Percentiles rank a stretch among this genome's conserved stretches.
Conservation (phyloP, 2,797 vertebrate species). For the Hafferia zeledoni region DNA sequence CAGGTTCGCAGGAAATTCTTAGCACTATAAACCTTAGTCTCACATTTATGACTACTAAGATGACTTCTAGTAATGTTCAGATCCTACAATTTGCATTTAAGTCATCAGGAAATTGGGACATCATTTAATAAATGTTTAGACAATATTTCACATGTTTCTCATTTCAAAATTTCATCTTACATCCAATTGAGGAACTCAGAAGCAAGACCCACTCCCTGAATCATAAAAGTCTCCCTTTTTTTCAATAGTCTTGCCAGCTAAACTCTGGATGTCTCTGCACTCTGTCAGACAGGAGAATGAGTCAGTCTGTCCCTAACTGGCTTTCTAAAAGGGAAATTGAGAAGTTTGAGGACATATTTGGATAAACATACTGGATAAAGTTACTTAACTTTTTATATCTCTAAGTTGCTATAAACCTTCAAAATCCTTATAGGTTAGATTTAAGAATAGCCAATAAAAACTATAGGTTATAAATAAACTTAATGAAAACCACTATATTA, state of each 20-base stretch:
- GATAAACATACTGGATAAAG: conserved; percentile 71
- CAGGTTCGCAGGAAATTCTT: background rate
- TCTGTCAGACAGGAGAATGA: conserved; percentile 63
- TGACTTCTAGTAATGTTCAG: background rate
- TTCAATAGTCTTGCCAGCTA: conserved; percentile 42
- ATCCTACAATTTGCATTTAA: background rate
- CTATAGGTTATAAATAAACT: conserved; percentile 58
- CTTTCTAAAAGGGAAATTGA: conserved; percentile 72
- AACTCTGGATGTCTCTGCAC: conserved; percentile 58
- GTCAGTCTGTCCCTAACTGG: conserved; percentile 67
- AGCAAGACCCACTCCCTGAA: conserved; percentile 32
- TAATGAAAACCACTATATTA: conserved; percentile 43
- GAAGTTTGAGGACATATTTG: conserved; percentile 69
- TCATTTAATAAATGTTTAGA: background rate
- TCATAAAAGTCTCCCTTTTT: conserved; percentile 21
- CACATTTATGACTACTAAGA: background rate
- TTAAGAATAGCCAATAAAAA: conserved; percentile 58
- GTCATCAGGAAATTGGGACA: background rate
- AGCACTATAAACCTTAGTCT: background rate
- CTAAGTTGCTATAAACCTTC: conserved; percentile 54
- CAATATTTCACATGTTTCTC: conserved; percentile 19
- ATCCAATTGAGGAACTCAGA: background rate
- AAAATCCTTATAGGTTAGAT: conserved; percentile 63
- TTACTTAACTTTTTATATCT: conserved; percentile 65
- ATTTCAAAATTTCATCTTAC: conserved; percentile 14